These are phyloP conservation scores for Eira barbara DNA, from an alignment of 2,113 vertebrate species.

Conservation along the genomic window DNA sequence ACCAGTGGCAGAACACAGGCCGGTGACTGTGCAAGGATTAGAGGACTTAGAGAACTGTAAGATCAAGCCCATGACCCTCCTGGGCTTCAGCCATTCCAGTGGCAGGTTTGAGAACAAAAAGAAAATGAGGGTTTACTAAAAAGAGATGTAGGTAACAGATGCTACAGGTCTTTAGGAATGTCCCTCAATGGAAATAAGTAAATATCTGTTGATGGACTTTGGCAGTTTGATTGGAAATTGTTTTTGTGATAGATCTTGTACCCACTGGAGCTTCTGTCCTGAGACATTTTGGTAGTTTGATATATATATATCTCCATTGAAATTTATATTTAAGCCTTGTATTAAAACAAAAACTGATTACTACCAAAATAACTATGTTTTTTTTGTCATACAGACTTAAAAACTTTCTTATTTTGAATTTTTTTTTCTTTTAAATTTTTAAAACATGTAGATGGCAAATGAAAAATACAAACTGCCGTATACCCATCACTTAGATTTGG, in stretches of 20 bases:
- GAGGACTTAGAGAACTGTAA: neutral
- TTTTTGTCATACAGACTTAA: neutral
- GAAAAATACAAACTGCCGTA: neutral
- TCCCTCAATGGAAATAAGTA: neutral
- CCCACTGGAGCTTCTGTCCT: neutral
- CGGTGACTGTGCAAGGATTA: neutral
- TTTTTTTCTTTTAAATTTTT: neutral
- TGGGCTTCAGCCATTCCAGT: neutral
- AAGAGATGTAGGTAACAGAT: neutral
- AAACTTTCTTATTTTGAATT: neutral
- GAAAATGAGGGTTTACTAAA: neutral
- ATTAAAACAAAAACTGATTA: neutral
- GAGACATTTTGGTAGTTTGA: neutral
- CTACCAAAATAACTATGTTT: neutral
- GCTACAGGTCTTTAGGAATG: neutral
- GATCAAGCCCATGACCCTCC: neutral
- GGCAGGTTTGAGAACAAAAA: neutral
- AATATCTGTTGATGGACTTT: neutral
- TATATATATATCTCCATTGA: neutral
- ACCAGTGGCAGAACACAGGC: neutral
- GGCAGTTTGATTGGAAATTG: neutral
- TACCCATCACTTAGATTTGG: neutral
- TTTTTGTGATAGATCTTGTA: neutral
- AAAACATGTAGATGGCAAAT: neutral
- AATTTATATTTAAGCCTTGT: constrained; percentile 1